These are phyloP conservation scores for Phlogophora meticulosa DNA, from an alignment of 2,888 invertebrate genomes.

Conservation along the genomic window DNA sequence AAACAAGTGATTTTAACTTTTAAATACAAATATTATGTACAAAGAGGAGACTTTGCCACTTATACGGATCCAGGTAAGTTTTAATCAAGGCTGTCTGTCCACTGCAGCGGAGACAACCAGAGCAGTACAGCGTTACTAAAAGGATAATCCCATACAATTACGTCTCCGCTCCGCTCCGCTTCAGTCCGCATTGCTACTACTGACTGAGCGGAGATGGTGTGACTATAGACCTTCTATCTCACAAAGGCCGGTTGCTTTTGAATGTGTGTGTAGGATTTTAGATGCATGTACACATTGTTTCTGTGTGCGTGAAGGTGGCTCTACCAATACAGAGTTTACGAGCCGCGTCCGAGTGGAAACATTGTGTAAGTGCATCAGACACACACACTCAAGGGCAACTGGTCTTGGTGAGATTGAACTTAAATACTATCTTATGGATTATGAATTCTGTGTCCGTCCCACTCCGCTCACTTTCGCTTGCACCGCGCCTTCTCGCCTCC, in stretches of 20 bases:
- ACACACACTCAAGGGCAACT: no score
- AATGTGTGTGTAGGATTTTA: no score
- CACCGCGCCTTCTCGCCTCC: neutral
- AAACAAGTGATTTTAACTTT: conserved; percentile 62
- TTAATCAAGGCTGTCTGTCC: conserved; percentile 4
- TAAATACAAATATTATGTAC: conserved; percentile 78
- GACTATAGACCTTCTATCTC: no score
- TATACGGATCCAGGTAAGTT: conserved; percentile 88
- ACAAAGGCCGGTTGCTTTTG: no score
- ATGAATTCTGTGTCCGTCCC: neutral
- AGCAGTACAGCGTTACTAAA: neutral
- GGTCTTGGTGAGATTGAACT: no score
- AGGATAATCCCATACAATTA: no score
- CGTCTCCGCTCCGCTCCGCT: neutral
- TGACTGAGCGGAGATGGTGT: neutral
- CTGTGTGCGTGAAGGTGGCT: no score
- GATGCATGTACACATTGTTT: no score
- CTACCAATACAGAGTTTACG: no score
- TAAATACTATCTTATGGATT: neutral
- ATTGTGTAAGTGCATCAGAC: no score
- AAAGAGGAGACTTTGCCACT: conserved; percentile 88
- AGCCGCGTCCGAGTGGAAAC: no score
- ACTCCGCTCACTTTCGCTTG: neutral
- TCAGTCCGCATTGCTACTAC: neutral
- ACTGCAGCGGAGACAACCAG: neutral